Evolutionary conservation across 2,113 vertebrate species (phyloP).

Genomic region (Petaurus breviceps): DNA sequence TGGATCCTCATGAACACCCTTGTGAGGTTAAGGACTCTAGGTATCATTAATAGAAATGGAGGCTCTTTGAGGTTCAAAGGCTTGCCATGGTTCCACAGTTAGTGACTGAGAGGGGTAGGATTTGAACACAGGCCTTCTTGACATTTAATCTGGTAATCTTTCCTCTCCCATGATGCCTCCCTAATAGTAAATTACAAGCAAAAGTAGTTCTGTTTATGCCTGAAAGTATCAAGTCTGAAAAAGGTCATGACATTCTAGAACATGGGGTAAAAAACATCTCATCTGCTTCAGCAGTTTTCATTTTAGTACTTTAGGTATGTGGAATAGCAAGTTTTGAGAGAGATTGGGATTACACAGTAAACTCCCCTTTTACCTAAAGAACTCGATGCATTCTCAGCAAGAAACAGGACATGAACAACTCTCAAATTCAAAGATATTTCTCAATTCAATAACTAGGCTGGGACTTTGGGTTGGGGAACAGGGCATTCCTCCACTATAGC

Average conservation of each 20-base stretch:
- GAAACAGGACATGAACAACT: slow-evolving; percentile 47
- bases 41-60: neutral
- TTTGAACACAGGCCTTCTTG: neutral
- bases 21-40: neutral
- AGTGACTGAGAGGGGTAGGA: neutral
- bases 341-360: slow-evolving; percentile 30
- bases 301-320: neutral
- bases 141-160: neutral
- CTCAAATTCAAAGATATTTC: slow-evolving; percentile 42
- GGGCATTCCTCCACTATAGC: neutral
- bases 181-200: slow-evolving; percentile 1
- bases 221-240: slow-evolving; percentile 32
- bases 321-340: slow-evolving; percentile 33
- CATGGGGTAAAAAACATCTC: slow-evolving; percentile 34
- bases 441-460: neutral
- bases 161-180: neutral
- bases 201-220: slow-evolving; percentile 54
- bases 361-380: slow-evolving; percentile 40
- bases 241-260: slow-evolving; percentile 45
- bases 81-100: neutral
- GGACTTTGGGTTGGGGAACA: neutral
- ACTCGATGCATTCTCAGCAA: slow-evolving; percentile 37
- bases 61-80: neutral
- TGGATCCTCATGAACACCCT: neutral
- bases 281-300: neutral